These are phyloP conservation scores for Psilanteris sp. DNA, from an alignment of 1,140 invertebrate genomes.

Conservation along the genomic window DNA sequence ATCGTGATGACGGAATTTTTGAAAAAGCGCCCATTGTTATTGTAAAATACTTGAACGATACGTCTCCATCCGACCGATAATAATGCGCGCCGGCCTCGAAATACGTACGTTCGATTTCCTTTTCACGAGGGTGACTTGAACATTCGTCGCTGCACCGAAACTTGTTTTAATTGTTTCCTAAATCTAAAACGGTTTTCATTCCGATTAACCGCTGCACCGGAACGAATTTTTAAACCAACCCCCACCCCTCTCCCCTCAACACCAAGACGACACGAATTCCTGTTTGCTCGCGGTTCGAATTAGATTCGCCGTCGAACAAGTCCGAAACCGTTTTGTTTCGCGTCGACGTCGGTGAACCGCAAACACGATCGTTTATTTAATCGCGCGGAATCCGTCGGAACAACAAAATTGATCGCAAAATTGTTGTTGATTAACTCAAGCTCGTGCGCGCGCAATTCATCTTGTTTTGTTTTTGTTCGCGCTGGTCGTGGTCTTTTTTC, in stretches of 20 bases:
- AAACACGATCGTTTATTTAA: too few species aligned
- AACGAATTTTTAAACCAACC: too few species aligned
- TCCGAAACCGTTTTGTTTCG: too few species aligned
- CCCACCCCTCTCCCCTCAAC: too few species aligned
- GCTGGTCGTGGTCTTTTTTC: slow-evolving; percentile 73
- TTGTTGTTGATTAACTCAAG: slow-evolving; percentile 14
- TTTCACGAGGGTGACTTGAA: slow-evolving; percentile 28
- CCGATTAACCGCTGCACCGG: too few species aligned
- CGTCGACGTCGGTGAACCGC: too few species aligned
- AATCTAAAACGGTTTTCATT: slow-evolving; percentile 5
- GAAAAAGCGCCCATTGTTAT: slow-evolving; percentile 29
- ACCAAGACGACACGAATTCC: too few species aligned
- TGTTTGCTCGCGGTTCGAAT: too few species aligned
- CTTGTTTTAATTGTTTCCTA: slow-evolving; percentile 6
- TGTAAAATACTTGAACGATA: slow-evolving; percentile 28
- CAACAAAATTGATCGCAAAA: too few species aligned
- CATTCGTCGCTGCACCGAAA: slow-evolving; percentile 13
- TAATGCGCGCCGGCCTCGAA: slow-evolving; percentile 3
- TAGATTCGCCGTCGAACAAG: too few species aligned
- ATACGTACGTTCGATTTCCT: background rate
- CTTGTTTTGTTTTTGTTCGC: slow-evolving; percentile 70
- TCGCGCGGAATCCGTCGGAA: too few species aligned
- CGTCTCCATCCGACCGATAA: slow-evolving; percentile 14
- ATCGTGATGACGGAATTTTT: slow-evolving; percentile 47
- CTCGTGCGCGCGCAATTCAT: slow-evolving; percentile 21